phyloP scores from a whole-genome alignment of 2,797 vertebrate species.

The Bovichtus diacanthus region DNA sequence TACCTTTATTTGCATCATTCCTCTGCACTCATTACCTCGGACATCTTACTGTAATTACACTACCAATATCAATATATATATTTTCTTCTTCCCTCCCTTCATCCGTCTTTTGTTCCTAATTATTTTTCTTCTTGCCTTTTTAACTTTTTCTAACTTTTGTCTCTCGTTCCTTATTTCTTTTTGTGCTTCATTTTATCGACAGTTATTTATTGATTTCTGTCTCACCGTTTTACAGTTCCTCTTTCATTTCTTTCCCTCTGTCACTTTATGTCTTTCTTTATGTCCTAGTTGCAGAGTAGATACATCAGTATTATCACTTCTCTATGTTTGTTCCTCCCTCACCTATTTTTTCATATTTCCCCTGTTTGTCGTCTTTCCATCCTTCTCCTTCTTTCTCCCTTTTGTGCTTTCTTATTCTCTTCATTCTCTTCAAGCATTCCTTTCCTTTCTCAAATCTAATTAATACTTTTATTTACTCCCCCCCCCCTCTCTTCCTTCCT shows the following conservation, averaged over 20 bases:
- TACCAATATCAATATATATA: neutral
- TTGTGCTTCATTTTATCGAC: neutral
- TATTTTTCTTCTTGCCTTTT: neutral
- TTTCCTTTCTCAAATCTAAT: neutral
- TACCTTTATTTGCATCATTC: neutral
- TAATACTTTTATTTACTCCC: neutral
- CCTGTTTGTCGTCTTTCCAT: neutral
- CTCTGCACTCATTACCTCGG: neutral
- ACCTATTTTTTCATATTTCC: neutral
- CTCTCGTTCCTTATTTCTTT: neutral
- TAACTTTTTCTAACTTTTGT: neutral
- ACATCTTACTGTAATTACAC: neutral
- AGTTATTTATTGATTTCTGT: neutral
- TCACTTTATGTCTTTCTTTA: neutral
- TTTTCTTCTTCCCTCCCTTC: no score
- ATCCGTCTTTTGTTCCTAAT: no score
- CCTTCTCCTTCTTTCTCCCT: neutral
- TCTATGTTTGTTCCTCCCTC: neutral
- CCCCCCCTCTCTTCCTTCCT: no score
- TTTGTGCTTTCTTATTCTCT: neutral
- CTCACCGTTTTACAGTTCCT: neutral
- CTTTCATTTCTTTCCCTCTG: neutral
- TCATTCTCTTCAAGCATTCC: neutral
- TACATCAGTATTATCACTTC: neutral
- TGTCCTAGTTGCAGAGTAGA: neutral